phyloP scores from a whole-genome alignment of 2,797 vertebrate genomes.

The Lophotriccus pileatus region DNA sequence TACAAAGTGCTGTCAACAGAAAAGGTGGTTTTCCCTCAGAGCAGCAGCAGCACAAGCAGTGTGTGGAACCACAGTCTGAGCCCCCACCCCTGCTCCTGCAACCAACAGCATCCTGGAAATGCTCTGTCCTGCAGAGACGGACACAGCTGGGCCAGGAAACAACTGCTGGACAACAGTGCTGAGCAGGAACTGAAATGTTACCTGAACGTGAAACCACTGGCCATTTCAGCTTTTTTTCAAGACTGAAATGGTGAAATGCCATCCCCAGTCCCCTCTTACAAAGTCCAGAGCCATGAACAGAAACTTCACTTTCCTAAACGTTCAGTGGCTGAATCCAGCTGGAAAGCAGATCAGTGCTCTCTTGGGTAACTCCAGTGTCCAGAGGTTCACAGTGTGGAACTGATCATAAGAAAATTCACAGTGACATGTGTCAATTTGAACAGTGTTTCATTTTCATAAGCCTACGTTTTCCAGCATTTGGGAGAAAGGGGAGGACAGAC shows the following conservation, averaged over 20 bases:
- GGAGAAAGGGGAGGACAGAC: not conserved
- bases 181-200: not conserved
- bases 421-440: fast-evolving
- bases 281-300: fast-evolving
- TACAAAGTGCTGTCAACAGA: not conserved
- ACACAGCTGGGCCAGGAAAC: not conserved
- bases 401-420: not conserved
- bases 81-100: not conserved
- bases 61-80: not conserved
- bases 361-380: fast-evolving
- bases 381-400: not conserved
- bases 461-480: not conserved
- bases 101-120: not conserved
- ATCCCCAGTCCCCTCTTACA: not conserved
- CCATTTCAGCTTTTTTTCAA: not conserved
- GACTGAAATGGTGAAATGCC: not conserved
- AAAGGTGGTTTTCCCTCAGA: not conserved
- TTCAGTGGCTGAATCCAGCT: not conserved
- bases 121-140: not conserved
- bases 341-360: not conserved
- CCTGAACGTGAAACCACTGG: not conserved
- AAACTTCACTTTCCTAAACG: not conserved
- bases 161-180: not conserved
- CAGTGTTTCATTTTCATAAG: not conserved
- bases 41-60: not conserved